Evolutionary conservation across 37 sponge, comb jelly and placozoan genomes (phyloP).

Genomic region (Dysidea cf. avara): DNA sequence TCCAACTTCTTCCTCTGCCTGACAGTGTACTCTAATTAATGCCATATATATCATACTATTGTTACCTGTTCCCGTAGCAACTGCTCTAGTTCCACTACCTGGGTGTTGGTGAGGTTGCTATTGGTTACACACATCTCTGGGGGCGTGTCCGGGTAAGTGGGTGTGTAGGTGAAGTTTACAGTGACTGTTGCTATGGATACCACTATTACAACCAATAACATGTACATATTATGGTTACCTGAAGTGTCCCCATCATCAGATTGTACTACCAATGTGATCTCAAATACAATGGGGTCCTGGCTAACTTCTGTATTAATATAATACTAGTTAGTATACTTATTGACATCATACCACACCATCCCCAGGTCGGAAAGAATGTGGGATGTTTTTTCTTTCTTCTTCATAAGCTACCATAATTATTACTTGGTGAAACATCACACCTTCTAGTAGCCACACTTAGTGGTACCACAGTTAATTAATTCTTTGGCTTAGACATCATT

Average conservation of each 20-base stretch:
- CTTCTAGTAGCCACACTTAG: too few relatives aligned
- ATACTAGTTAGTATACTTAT: neutral
- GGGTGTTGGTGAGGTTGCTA: constrained; percentile 16
- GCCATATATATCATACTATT: neutral
- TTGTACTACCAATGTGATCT: constrained; percentile 2
- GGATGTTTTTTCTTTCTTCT: too few relatives aligned
- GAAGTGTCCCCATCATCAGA: neutral
- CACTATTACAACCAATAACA: neutral
- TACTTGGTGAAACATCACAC: too few relatives aligned
- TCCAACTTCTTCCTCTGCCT: constrained; percentile 70
- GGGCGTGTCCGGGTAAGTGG: constrained; percentile 53
- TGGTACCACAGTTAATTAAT: too few relatives aligned
- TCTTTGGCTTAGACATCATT: too few relatives aligned
- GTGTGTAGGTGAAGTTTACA: constrained; percentile 36
- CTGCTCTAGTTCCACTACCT: constrained; percentile 23
- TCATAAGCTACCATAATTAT: too few relatives aligned
- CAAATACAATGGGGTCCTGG: constrained; percentile 17
- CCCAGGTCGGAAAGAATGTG: neutral
- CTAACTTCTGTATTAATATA: constrained; percentile 4
- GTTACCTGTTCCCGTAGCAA: constrained; percentile 32
- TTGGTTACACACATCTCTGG: constrained; percentile 19
- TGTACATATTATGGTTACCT: constrained; percentile 1
- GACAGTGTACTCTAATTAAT: neutral
- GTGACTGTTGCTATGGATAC: constrained; percentile 21
- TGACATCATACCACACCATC: neutral